Evolutionary conservation across 2,797 vertebrate genomes (phyloP), one percentile per base, ranked within the genome.

Genomic region (Cirrhinus mrigala): DNA sequence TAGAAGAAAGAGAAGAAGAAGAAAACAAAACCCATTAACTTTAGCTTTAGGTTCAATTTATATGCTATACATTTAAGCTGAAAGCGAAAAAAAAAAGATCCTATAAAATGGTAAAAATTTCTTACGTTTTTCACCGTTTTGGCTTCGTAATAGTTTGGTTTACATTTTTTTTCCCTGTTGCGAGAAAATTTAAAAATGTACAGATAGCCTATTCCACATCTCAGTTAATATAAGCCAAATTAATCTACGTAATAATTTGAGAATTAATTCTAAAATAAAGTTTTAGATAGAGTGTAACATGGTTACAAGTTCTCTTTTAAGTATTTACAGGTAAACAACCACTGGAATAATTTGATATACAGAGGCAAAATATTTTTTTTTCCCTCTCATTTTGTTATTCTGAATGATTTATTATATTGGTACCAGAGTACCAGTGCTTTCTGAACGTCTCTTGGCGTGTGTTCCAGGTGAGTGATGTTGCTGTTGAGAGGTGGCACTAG

Each of bases 391-490:
- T 64, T 66, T 66, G 58, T 75, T 54, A 11, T 62, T 76, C 62
- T 54, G 29, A 66, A 76, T 22, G 11, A 24, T 56, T 14, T 58
- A 22, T 76, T 22, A 29, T 22, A 48, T 50, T 66, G 60, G 52
- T 50, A 2, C 12, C n/a, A 12, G 15, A 18, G 12, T 22, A 77
- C n/a, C 27, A 22, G 50, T 46, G 24, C 18, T 70, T 68, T 69
- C 62, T 84, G 11, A 78, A 24, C 16, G 29, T 33, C 50, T 70
- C 64, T 48, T 40, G 24, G 75, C 44, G 22, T 71, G 83, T 79
- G 40, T 58, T 33, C 7, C 74, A 84, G 75, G 52, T 78, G 74
- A 78, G 83, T 84, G 83, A 78, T 79, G 83, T 84, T 84, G 60
- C 60, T 77, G 50, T 58, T 84, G 83, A 69, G 64, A 56, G 64